Evolutionary conservation across 2,888 invertebrate genomes (phyloP), one percentile per base, ranked within the genome.

Genomic region (Noctuana brunneofusca): DNA sequence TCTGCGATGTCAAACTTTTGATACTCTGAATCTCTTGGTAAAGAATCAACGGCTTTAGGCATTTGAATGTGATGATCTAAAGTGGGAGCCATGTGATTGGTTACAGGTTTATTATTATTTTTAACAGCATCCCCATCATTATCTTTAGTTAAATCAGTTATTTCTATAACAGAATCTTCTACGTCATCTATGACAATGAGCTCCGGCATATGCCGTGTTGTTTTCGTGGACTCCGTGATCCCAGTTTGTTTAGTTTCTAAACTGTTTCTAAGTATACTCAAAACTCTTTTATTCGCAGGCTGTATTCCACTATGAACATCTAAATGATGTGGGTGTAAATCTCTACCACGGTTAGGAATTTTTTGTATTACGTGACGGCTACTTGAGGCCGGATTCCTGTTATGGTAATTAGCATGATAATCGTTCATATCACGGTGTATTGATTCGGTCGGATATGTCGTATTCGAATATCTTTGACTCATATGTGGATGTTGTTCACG

Each of bases 261-360:
- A 79, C 94, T 96, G 71, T 94, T 95, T 73, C 95, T 89, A 58
- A 96, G 82, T 73, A 96, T 92, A 75, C 94, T 95, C 65, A 95
- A 84, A n/a, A 95, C 95, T 66, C 93, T 91, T 78, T 95, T 95
- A 76, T 95, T 94, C n/a, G 94, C 94, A 35, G 94, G 94, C 60
- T 71, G 71, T 24, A 90, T 83, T 46, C 89, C 87, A 65, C 77
- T 84, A 52, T 83, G 79, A 38, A 79, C 67, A 59, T 86, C 86
- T 66, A 79, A 68, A 71, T 84, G 54, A 73, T 86, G 84, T 50
- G 80, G 64, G 69, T 84, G 80, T 58, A 76, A 64, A 68, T 87
- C 89, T 80, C 83, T 84, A 71, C 38, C 50, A 27, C 85, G 88
- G 71, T 74, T 85, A 68, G 87, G 83, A 73, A 79, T 77, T 74